phyloP scores from a whole-genome alignment of 2,113 vertebrate genomes.

The Brachypodius melanocephalos region DNA sequence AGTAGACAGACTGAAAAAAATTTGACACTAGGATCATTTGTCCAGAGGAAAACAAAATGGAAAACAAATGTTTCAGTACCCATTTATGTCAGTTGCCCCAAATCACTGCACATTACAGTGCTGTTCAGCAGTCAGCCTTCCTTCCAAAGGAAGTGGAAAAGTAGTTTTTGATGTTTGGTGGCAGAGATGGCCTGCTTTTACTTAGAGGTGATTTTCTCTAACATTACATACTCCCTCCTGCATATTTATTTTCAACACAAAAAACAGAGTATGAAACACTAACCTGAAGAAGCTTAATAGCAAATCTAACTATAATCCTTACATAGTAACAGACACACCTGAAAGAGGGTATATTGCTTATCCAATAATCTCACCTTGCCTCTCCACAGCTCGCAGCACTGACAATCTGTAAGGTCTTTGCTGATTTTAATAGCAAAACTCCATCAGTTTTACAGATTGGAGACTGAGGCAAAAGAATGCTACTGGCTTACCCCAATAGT shows the following conservation, averaged over 20 bases:
- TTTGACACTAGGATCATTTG: not conserved
- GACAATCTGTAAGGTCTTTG: not conserved
- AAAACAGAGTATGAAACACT: not conserved
- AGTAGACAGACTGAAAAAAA: not conserved
- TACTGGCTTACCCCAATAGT: not conserved
- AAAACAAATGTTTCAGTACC: not conserved
- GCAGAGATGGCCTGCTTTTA: not conserved
- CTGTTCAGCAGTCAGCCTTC: not conserved
- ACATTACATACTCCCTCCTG: not conserved
- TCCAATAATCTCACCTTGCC: not conserved
- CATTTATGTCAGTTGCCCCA: not conserved
- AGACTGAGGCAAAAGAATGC: not conserved
- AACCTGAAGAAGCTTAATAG: not conserved
- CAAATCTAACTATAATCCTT: not conserved
- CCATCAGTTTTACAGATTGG: not conserved
- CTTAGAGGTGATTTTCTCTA: not conserved
- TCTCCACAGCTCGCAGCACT: not conserved
- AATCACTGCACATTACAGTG: not conserved
- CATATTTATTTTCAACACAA: not conserved
- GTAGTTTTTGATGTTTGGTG: not conserved
- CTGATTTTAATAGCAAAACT: not conserved
- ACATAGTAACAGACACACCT: not conserved
- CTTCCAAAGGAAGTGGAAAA: not conserved
- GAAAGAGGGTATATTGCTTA: not conserved
- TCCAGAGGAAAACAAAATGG: constrained; percentile 16